Percentiles rank a stretch among this genome's conserved stretches.
phyloP scores from a whole-genome alignment of 2,797 vertebrate genomes.

The Buceros bicornis region DNA sequence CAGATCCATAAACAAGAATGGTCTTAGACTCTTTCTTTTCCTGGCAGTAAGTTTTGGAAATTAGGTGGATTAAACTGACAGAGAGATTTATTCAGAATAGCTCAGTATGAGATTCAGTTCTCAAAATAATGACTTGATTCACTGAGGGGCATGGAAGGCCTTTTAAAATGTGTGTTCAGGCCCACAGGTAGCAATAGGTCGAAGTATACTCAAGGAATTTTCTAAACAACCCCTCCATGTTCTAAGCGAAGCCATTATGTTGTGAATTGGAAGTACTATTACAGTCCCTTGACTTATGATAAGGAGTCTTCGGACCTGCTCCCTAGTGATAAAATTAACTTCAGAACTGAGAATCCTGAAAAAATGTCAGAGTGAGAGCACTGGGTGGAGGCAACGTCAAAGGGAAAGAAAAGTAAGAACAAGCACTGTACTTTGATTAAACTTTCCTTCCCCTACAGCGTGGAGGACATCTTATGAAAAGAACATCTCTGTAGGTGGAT shows the following conservation, averaged over 20 bases:
- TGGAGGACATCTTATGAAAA: constrained; percentile 42
- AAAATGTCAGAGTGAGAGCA: constrained; percentile 5
- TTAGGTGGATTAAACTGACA: neutral
- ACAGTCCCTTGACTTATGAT: neutral
- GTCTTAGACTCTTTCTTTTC: constrained; percentile 1
- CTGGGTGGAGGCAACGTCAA: constrained; percentile 26
- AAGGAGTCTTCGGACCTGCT: neutral
- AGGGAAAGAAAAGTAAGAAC: constrained; percentile 13
- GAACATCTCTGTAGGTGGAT: constrained; percentile 44
- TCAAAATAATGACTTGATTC: constrained; percentile 56
- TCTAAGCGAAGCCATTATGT: neutral
- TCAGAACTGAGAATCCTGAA: constrained; percentile 14
- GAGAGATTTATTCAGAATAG: constrained; percentile 14
- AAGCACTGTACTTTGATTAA: constrained; percentile 37
- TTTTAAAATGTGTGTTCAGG: constrained; percentile 12
- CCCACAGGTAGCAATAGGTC: neutral
- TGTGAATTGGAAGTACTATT: neutral
- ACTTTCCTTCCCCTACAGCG: constrained; percentile 30
- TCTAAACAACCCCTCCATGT: neutral
- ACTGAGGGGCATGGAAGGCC: neutral
- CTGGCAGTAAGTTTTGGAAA: neutral
- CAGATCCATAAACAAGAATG: constrained; percentile 19
- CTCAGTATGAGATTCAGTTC: constrained; percentile 17
- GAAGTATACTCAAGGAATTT: neutral
- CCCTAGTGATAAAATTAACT: constrained; percentile 21